Conservation (phyloP, 2,797 vertebrate genomes). For the Gila robusta region DNA sequence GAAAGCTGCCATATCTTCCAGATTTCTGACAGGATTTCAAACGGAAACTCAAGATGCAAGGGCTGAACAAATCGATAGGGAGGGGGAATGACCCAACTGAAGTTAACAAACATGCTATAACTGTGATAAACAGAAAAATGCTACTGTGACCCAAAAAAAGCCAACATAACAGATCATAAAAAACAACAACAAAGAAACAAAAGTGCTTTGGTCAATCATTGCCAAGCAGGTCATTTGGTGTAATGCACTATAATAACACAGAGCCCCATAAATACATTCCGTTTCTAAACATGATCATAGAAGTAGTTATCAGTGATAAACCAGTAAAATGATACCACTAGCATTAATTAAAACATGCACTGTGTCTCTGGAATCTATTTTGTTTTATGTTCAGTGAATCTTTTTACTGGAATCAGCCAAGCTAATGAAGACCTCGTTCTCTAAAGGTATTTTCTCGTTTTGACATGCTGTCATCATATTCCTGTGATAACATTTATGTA, state of each 20-base stretch:
- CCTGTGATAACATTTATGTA: slow-evolving; percentile 78
- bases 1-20: slow-evolving; percentile 63
- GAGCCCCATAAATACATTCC: slow-evolving; percentile 78
- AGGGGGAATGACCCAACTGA: slow-evolving; percentile 9
- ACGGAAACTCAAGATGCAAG: slow-evolving; percentile 47
- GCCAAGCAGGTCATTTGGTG: slow-evolving; percentile 66
- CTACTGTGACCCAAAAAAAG: slow-evolving; percentile 43
- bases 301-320: slow-evolving; percentile 54
- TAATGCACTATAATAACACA: slow-evolving; percentile 70
- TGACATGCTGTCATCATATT: slow-evolving; percentile 78
- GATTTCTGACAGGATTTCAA: slow-evolving; percentile 46
- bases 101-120: slow-evolving; percentile 53
- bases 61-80: slow-evolving; percentile 35
- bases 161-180: slow-evolving; percentile 36
- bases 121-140: slow-evolving; percentile 32
- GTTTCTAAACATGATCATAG: slow-evolving; percentile 74
- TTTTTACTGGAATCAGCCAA: slow-evolving; percentile 71
- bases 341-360: slow-evolving; percentile 75
- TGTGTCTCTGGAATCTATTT: slow-evolving; percentile 65
- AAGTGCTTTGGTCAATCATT: slow-evolving; percentile 60
- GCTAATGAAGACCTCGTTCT: slow-evolving; percentile 74
- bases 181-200: slow-evolving; percentile 31
- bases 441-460: slow-evolving; percentile 52
- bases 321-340: slow-evolving; percentile 67
- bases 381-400: slow-evolving; percentile 68